Evolutionary conservation across 2,888 invertebrate species (phyloP), one percentile per base, ranked within the genome.

Genomic region (Brachyptera risi): DNA sequence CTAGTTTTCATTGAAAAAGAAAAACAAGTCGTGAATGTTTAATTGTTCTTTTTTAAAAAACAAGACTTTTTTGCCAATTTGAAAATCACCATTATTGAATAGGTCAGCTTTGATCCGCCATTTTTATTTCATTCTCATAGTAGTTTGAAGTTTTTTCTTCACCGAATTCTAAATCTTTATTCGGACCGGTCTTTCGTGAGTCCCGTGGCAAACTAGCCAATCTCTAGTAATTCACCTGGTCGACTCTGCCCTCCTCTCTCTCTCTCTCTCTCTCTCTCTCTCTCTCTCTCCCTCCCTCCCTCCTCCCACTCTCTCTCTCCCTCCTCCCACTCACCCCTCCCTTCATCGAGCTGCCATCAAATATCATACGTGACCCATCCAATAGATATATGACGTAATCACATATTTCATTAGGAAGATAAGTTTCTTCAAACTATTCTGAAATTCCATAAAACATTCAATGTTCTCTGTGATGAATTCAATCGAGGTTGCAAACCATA

Each of bases 111-210:
- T 11, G 23, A 37, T 54, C 54, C 54, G 54, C 54, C 54, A 54
- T 54, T 54, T 54, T 31, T 19, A 19, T 54, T 35, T n/a, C 17
- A 37, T 23, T 35, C 44, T 51, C 31, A 31, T 31, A 7, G 31
- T 31, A 7, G 31, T 31, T 31, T 5, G 31, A 7, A 7, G 31
- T 11, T 31, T 31, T 31, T 31, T 31, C 11, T 5, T 31, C 11
- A 5, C 11, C 31, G 31, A 31, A 5, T 5, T 5, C 31, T 7
- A 23, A 21, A 19, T 49, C 47, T 49, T 49, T 37, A 15, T 15
- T 60, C 21, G 56, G 56, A 54, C 51, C 54, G 42, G 47, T 54
- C 56, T 60, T 40, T 54, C 23, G 15, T 56, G 27, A 40, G 54
- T 42, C 42, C 38, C 24, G 23, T 17, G 35, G 56, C 27, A 19